Base-by-base conservation (phyloP, 2,888 invertebrate species). In the Drosophila austrosaltans region DNA sequence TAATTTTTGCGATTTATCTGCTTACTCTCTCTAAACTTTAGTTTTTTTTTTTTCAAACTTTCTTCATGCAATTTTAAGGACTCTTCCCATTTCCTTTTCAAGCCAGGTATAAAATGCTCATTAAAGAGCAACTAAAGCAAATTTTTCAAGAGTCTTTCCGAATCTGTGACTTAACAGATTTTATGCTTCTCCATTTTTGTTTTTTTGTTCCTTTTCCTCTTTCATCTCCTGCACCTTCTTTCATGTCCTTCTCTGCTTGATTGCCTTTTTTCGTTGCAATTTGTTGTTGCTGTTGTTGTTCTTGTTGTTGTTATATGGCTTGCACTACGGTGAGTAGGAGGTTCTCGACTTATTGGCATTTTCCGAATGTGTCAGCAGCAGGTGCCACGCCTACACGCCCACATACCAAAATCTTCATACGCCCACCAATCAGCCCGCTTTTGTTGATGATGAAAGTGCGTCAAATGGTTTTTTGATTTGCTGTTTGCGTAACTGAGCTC, bases 401-500 rank as follows among this genome's bases (percentile, higher is more conserved):
- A 25, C 28, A 16, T 56, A 42, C 53, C 48, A 40, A 28, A 12
- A 48, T 48, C 48, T 25, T 25, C 25, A 48, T 48, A 48, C 48
- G 48, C 48, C 48, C 48, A 48, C 48, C 42, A n/a, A 22, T 48
- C 40, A 36, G 53, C 48, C 42, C n/a, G 25, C 69, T 65, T 69
- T 69, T 75, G 76, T 74, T 76, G 81, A 81, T 89, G 86, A 85
- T 87, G 87, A 84, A 87, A 87, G 79, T 89, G 89, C 86, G 86
- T 84, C 87, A 87, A 84, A 89, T 87, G 85, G 87, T 82, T 87
- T 86, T 87, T 87, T 87, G 86, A 89, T 89, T 85, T 87, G 82
- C 79, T 80, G 77, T 85, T 78, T 82, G 74, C 85, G 81, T 88
- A 88, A 82, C 88, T 75, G 77, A 81, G 76, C 79, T 73, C 60